A percentile compares a stretch with the other conserved stretches of the same genome.
Conservation (phyloP, 2,113 vertebrate genomes). For the Vombatus ursinus region DNA sequence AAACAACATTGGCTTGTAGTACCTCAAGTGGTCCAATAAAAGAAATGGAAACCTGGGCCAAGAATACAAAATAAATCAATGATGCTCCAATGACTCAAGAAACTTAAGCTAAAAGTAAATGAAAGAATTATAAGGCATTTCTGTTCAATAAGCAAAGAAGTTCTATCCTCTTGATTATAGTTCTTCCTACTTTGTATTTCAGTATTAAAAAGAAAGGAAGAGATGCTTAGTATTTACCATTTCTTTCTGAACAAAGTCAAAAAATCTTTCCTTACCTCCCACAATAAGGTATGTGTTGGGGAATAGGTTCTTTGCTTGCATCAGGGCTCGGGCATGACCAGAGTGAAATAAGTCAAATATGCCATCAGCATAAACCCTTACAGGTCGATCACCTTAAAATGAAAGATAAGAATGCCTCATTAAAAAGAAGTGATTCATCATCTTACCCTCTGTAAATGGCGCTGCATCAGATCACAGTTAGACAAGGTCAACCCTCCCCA, state of each 20-base stretch:
- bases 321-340: constrained; percentile 96
- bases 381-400: constrained; percentile 89
- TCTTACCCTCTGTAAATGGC: neutral
- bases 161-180: neutral
- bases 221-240: neutral
- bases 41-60: constrained; percentile 36
- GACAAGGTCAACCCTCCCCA: constrained; percentile 6
- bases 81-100: neutral
- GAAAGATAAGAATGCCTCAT: constrained; percentile 64
- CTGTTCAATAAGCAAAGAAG: neutral
- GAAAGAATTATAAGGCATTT: neutral
- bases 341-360: constrained; percentile 99
- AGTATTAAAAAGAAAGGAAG: constrained; percentile 26
- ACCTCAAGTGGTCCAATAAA: constrained; percentile 22
- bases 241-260: neutral
- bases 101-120: neutral
- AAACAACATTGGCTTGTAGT: constrained; percentile 18
- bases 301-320: constrained; percentile 99
- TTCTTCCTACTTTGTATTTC: neutral
- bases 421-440: constrained; percentile 6
- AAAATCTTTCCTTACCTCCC: constrained; percentile 88
- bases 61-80: neutral
- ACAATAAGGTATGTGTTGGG: constrained; percentile 99
- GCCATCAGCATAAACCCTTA: constrained; percentile 97
- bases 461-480: constrained; percentile 19